Base-by-base conservation (phyloP, 2,113 vertebrate genomes). In the Petaurus breviceps region DNA sequence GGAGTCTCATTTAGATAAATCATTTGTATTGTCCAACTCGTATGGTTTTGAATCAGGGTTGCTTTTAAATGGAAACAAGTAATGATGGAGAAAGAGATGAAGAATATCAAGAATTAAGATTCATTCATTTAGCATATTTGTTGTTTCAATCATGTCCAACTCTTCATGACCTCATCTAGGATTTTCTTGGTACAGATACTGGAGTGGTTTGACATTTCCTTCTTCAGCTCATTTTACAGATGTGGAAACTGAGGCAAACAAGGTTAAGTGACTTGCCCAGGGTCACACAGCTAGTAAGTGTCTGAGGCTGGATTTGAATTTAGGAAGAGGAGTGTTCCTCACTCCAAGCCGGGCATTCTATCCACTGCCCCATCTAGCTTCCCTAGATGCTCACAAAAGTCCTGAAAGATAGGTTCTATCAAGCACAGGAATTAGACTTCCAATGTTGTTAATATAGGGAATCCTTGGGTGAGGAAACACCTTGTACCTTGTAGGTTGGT, bases 11-110 rank as follows among this genome's bases (percentile, higher is more conserved):
- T 43, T 1, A 23, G 11, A 16, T 31, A 91, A 26, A 51, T 31
- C 11, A 14, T 2, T 94, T 95, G 54, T 89, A 54, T 28, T 91
- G 3, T 43, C 7, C 93, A 26, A 23, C 19, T 49, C 26, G 2
- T 28, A 12, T 77, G 91, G 8, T 51, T 95, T 95, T 51, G 51
- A 94, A 51, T 77, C 47, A 93, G 50, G n/a, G 6, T 47, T 95
- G 55, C 51, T 37, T 12, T 77, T 92, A 84, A 8, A 90, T 52
- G 61, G 26, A 84, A 84, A 84, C 19, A 84, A 43, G 7, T 84
- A 23, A 84, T 84, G 16, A 84, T 8, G 16, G 37, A 77, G 14
- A 16, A 84, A 84, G 19, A 84, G 7, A 84, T 43, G 16, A 84
- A 43, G 37, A 43, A 43, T 0, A 57, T 3, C 4, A 43, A 43